Conservation (phyloP, 2,888 invertebrate species). For the Celastrina argiolus region DNA sequence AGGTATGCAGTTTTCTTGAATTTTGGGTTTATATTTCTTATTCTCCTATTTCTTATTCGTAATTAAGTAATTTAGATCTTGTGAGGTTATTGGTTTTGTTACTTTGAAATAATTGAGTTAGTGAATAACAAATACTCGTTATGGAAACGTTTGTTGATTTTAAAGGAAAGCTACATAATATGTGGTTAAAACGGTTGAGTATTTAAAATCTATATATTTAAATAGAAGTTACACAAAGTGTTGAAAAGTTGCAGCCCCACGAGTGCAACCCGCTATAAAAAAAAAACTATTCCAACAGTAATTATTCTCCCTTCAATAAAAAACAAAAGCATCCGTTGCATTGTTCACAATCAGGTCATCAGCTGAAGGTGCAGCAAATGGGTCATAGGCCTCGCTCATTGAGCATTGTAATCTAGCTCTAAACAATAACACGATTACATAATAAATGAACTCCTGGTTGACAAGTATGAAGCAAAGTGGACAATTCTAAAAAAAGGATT, state of each 20-base stretch:
- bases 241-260: too few relatives aligned
- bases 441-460: not conserved
- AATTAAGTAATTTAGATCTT: too few relatives aligned
- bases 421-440: slow-evolving; percentile 18
- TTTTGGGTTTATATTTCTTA: not conserved
- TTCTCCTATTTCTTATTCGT: too few relatives aligned
- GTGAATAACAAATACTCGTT: too few relatives aligned
- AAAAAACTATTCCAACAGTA: not conserved
- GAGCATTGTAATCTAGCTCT: slow-evolving; percentile 46
- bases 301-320: not conserved
- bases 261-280: too few relatives aligned
- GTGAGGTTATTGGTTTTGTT: too few relatives aligned
- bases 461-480: not conserved
- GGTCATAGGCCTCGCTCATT: slow-evolving; percentile 54
- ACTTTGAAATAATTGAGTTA: too few relatives aligned
- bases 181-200: too few relatives aligned
- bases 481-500: not conserved
- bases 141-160: too few relatives aligned
- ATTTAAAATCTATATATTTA: too few relatives aligned
- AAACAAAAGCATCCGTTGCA: slow-evolving; percentile 10
- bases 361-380: slow-evolving; percentile 55
- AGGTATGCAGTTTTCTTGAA: not conserved
- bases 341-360: slow-evolving; percentile 52
- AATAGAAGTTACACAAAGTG: too few relatives aligned
- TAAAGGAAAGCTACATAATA: too few relatives aligned